phyloP scores from a whole-genome alignment of 2,797 vertebrate genomes.

The Pangasius djambal region DNA sequence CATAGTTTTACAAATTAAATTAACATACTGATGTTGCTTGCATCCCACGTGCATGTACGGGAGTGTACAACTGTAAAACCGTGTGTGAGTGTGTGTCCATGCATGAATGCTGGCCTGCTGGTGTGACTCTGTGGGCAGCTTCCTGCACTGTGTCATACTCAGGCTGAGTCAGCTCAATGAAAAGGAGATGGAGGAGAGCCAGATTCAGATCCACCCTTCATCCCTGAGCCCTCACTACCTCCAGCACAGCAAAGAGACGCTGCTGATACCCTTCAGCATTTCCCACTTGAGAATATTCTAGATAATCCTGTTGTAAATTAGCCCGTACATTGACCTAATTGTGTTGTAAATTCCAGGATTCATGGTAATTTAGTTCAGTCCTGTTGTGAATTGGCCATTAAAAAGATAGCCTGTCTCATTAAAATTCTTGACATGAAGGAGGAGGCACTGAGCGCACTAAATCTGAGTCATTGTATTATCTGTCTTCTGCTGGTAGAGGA shows the following conservation, averaged over 20 bases:
- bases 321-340: conserved; percentile 52
- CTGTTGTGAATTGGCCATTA: conserved; percentile 55
- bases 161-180: conserved; percentile 58
- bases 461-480: conserved; percentile 56
- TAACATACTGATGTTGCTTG: neutral
- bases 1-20: conserved; percentile 6
- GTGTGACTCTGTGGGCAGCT: conserved; percentile 56
- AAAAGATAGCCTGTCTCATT: conserved; percentile 53
- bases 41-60: neutral
- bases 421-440: conserved; percentile 54
- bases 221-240: conserved; percentile 33
- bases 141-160: conserved; percentile 59
- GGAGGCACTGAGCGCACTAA: conserved; percentile 40
- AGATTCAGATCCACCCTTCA: conserved; percentile 54
- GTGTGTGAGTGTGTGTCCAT: conserved; percentile 14
- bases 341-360: conserved; percentile 57
- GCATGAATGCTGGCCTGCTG: conserved; percentile 38
- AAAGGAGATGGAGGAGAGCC: conserved; percentile 57
- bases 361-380: conserved; percentile 56
- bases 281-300: conserved; percentile 49
- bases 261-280: conserved; percentile 46
- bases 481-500: conserved; percentile 18
- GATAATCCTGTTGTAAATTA: conserved; percentile 59
- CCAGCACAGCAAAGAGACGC: conserved; percentile 41
- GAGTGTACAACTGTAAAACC: conserved; percentile 10